Evolutionary conservation across 2,797 vertebrate species (phyloP), one percentile per base, ranked within the genome.

Genomic region (Poeciliopsis presidionis): DNA sequence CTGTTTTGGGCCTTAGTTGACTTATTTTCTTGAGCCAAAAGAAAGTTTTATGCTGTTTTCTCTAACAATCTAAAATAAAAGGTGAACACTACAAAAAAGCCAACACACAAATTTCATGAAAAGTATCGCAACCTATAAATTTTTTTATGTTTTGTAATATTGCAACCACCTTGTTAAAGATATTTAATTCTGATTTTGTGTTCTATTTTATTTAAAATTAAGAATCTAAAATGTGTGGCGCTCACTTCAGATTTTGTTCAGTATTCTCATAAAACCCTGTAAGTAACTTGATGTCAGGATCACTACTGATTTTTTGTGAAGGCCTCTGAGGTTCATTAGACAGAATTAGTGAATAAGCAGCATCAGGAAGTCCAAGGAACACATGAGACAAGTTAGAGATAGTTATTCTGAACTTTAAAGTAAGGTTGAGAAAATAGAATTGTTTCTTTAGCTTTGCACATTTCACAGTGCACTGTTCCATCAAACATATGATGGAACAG

Each of bases 41-140:
- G 7, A 16, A 63, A 18, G 33, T 9, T 36, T 36, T 63, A 36
- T 16, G 16, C 9, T 63, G 14, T 20, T 63, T 63, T 36, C 5
- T 30, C 33, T 20, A 36, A 63, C 14, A 36, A 36, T 36, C 33
- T 63, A 36, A 33, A 63, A 33, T 63, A 18, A 63, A 63, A 63
- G 33, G 33, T 4, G 61, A 63, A 1, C 16, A 20, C 33, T 63
- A 36, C 33, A 63, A 25, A 51, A 41, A 41, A 41, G 18, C 36
- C 9, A 65, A 41, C 7, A 67, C 33, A 67, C 18, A 22, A 41
- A 41, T 33, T 61, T 30, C 6, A 33, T 57, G 4, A 57, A n/a
- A 25, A n/a, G 53, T n/a, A 5, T n/a, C 0, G 0, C 25, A 55
- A n/a, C 25, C 9, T 12, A 25, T 55, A 3, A 1, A 0, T 8